Percentiles rank a stretch among this genome's conserved stretches.
These are phyloP conservation scores for Drosophila novamexicana DNA, from an alignment of 1,140 invertebrate genomes.

Conservation along the genomic window DNA sequence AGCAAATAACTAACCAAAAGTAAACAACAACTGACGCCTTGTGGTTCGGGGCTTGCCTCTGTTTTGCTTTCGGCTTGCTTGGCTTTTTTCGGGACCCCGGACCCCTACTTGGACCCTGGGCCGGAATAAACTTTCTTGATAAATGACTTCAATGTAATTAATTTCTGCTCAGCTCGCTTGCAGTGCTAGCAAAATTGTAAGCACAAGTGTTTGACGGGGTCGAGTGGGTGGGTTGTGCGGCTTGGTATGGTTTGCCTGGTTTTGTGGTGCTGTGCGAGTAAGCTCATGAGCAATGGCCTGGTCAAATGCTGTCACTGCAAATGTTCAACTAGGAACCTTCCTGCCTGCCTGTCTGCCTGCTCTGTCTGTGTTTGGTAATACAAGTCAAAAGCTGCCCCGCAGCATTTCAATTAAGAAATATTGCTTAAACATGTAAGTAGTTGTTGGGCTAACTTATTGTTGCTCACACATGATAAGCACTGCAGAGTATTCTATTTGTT, in stretches of 20 bases:
- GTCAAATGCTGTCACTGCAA: conserved; percentile 72
- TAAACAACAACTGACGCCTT: conserved; percentile 78
- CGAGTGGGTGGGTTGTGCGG: conserved; percentile 10
- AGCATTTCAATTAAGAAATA: conserved; percentile 80
- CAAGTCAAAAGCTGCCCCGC: conserved; percentile 56
- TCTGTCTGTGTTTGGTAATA: conserved; percentile 28
- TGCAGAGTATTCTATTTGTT: conserved; percentile 3
- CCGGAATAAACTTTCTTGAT: conserved; percentile 80
- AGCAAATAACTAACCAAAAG: conserved; percentile 65
- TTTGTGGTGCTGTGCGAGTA: conserved; percentile 38
- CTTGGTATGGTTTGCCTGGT: conserved; percentile 26
- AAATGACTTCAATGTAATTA: conserved; percentile 83
- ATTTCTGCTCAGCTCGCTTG: conserved; percentile 77
- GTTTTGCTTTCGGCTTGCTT: conserved; percentile 47
- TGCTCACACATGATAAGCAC: conserved; percentile 25
- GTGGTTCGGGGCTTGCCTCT: conserved; percentile 53
- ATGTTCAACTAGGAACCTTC: conserved; percentile 48
- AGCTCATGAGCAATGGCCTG: conserved; percentile 70
- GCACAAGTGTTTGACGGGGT: conserved; percentile 37
- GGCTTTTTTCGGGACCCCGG: conserved; percentile 7
- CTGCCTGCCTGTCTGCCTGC: background rate
- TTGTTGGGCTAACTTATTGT: conserved; percentile 36
- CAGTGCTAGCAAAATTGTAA: conserved; percentile 53
- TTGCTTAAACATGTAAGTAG: conserved; percentile 79
- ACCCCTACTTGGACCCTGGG: background rate